A percentile compares a stretch with the other conserved stretches of the same genome.
Conservation (phyloP, 2,888 invertebrate species). For the Eledone cirrhosa region DNA sequence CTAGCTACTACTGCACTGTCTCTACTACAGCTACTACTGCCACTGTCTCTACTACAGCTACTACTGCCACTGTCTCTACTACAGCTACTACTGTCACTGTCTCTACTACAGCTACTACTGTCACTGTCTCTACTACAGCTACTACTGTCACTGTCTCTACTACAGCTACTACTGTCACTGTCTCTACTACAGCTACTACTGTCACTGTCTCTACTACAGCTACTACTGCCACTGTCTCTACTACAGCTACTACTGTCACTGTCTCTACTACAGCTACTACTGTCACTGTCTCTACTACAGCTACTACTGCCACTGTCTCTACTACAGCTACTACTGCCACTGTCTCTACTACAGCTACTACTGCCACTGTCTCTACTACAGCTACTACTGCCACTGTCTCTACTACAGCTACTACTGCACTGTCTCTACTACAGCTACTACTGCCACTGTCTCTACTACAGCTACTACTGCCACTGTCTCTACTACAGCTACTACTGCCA, state of each 20-base stretch:
- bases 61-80: no score
- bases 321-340: no score
- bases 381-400: no score
- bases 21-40: no score
- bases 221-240: no score
- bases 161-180: not conserved
- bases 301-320: no score
- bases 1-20: not conserved
- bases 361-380: no score
- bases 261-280: conserved; percentile 12
- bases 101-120: not conserved
- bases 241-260: conserved; percentile 19
- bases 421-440: conserved; percentile 12
- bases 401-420: not conserved
- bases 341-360: no score
- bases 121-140: not conserved
- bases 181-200: not conserved
- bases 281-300: not conserved
- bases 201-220: not conserved
- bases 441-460: no score
- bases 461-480: no score
- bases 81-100: not conserved
- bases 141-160: not conserved
- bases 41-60: no score
- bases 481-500: no score